These are phyloP conservation scores for Saimiri boliviensis DNA, from an alignment of 2,113 vertebrate species.

Conservation along the genomic window DNA sequence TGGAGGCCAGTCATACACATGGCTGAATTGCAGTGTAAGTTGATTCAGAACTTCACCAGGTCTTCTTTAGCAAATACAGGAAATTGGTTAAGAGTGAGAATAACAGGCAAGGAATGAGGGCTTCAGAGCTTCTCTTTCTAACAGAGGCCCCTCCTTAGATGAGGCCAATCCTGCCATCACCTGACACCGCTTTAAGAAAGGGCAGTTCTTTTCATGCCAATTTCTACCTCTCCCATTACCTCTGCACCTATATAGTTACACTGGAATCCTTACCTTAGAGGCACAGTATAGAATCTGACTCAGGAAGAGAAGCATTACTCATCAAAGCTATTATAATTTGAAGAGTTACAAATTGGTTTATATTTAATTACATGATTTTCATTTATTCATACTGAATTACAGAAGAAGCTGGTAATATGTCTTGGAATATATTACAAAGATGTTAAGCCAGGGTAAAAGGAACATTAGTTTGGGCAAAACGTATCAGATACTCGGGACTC, in stretches of 20 bases:
- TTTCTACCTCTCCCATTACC: rapidly evolving
- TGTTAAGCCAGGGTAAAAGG: background rate
- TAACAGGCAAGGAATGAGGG: background rate
- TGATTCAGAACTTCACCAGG: background rate
- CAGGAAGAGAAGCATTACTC: background rate
- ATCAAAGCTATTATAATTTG: background rate
- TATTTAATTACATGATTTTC: background rate
- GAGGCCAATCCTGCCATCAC: background rate
- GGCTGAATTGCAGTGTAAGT: background rate
- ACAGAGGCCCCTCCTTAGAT: background rate
- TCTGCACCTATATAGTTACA: background rate
- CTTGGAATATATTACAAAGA: background rate
- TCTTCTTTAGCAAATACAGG: background rate
- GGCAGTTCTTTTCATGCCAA: too few relatives aligned
- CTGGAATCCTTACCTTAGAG: background rate
- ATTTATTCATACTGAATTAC: background rate
- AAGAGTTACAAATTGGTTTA: background rate
- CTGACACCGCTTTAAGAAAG: background rate
- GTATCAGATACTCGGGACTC: background rate
- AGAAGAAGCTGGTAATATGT: background rate
- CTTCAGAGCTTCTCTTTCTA: background rate
- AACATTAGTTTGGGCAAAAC: background rate
- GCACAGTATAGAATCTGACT: background rate
- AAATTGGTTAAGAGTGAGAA: background rate
- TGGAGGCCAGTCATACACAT: rapidly evolving